These are phyloP conservation scores for Falco rusticolus DNA, from an alignment of 2,797 vertebrate genomes.

Conservation along the genomic window DNA sequence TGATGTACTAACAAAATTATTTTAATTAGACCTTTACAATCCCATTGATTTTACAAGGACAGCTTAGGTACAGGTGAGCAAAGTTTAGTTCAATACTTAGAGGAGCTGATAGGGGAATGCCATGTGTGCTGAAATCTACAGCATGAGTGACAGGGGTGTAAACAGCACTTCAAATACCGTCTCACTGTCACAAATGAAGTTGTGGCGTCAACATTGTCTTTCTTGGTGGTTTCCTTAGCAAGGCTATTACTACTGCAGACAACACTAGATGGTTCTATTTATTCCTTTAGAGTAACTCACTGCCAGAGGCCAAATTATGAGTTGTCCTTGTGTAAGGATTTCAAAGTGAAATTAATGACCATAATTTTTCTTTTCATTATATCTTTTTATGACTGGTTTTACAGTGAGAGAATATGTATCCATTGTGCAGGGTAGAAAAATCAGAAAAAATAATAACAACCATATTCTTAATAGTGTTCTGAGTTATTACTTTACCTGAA, in stretches of 20 bases:
- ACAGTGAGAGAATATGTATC: not conserved
- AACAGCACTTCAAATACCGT: not conserved
- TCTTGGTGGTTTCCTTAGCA: not conserved
- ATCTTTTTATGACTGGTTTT: not conserved
- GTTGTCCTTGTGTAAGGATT: not conserved
- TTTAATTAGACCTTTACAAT: not conserved
- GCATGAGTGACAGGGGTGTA: not conserved
- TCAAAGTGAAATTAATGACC: slow-evolving; percentile 5
- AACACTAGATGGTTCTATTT: not conserved
- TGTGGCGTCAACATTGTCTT: not conserved
- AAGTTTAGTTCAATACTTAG: not conserved
- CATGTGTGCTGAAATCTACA: not conserved
- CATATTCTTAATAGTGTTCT: not conserved
- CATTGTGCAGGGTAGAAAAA: not conserved
- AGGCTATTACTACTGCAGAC: not conserved
- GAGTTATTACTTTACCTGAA: not conserved
- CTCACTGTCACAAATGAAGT: not conserved
- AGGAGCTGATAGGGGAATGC: not conserved
- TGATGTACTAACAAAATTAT: not conserved
- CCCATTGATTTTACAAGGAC: not conserved
- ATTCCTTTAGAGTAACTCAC: not conserved
- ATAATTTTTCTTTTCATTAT: not conserved
- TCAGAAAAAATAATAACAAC: not conserved
- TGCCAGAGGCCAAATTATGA: not conserved
- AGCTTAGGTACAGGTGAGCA: not conserved